Base-by-base conservation (phyloP, 1,140 invertebrate species). In the Hyles euphorbiae region DNA sequence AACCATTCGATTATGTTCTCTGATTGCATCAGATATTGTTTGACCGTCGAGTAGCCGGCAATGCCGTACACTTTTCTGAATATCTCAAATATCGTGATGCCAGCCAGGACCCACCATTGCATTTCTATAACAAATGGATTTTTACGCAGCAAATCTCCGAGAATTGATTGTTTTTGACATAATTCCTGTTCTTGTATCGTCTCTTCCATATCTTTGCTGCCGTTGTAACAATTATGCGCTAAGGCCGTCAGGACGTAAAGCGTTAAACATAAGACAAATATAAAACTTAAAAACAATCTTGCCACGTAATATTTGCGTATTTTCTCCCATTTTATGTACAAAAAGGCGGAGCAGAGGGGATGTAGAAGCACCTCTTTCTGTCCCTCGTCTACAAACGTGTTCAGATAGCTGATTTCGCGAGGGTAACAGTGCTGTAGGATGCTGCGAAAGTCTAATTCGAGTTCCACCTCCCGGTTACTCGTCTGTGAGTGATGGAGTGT, bases 1-100 rank as follows among this genome's bases (percentile, higher is more conserved):
- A 94, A 95, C 94, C 95, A 96, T 73, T 96, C 95, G 50, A 96
- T 93, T 50, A 95, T 92, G 75, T 97, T 97, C 63, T 96, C 95
- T 22, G 93, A 92, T 68, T 96, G 95, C 34, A 92, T 93, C 59
- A 96, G 91, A 81, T 96, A 97, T 68, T 95, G 94, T 66, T 90
- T 92, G 6, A 95, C 90, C 0, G 94, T 94, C 0, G 92, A 92
- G 72, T 95, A 95, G 2, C 93, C 95, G 7, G 93, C 92, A 10
- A 95, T 93, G 1, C 94, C 94, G 60, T 95, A 93, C 0, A 95
- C 85, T 76, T 96, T 95, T 44, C 95, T 89, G 46, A 94, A 89
- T 69, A 94, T 93, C 78, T 96, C 95, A 49, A 94, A 92, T 52
- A 93, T 90, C 0, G 94, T 94, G 5, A 96, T 92, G 1, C 93